Conservation (phyloP, 2,113 vertebrate species). For the Scalopus aquaticus region DNA sequence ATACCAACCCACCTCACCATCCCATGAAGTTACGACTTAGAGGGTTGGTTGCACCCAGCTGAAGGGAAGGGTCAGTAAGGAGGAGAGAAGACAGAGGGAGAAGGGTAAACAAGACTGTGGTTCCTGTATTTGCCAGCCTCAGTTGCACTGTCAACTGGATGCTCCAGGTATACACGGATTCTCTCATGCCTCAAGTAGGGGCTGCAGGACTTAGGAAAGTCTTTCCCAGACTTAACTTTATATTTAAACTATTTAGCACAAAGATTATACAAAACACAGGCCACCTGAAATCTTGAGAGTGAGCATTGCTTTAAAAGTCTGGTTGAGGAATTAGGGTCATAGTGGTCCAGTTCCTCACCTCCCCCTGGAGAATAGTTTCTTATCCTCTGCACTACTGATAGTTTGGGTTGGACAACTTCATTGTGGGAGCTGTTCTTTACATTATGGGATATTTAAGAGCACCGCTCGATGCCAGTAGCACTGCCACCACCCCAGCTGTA, state of each 20-base stretch:
- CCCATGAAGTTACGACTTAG: not conserved
- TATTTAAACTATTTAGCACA: not conserved
- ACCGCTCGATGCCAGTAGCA: too few species aligned
- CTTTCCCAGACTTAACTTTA: not conserved
- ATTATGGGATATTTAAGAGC: accelerated
- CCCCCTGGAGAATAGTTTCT: not conserved
- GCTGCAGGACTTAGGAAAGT: not conserved
- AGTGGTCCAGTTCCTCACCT: not conserved
- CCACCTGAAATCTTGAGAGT: not conserved
- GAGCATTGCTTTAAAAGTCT: not conserved
- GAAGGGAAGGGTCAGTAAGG: too few species aligned
- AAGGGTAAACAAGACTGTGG: accelerated
- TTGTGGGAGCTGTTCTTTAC: not conserved
- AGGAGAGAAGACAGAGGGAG: not conserved
- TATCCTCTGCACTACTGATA: not conserved
- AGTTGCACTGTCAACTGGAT: accelerated
- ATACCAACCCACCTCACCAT: not conserved
- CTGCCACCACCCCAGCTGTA: not conserved
- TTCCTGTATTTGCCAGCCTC: not conserved
- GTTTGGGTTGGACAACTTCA: not conserved
- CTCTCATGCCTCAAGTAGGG: not conserved
- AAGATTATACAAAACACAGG: not conserved
- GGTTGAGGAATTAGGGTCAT: not conserved
- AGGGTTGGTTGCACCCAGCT: not conserved
- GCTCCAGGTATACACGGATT: not conserved